A percentile compares a stretch with the other conserved stretches of the same genome.
phyloP scores from a whole-genome alignment of 2,113 vertebrate genomes.

The Chaenocephalus aceratus region DNA sequence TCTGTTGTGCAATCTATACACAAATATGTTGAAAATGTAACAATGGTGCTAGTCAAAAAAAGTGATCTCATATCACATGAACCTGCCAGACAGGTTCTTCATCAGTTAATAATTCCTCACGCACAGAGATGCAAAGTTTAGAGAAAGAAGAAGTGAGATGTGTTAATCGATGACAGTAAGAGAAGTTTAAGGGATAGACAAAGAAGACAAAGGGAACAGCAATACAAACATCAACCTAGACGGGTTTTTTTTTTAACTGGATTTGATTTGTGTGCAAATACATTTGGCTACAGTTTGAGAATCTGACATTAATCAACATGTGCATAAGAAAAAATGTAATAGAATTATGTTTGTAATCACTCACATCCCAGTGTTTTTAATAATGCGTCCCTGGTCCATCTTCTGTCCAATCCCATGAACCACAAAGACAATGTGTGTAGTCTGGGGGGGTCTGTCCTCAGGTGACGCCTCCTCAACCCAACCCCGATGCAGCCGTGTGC shows the following conservation, averaged over 20 bases:
- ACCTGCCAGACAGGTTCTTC: constrained; percentile 1
- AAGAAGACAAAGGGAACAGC: constrained; percentile 2
- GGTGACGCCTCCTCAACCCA: constrained; percentile 96
- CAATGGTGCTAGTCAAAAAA: not conserved
- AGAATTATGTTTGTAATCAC: constrained; percentile 42
- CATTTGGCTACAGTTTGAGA: not conserved
- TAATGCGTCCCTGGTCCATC: constrained; percentile 99
- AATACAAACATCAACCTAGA: not conserved
- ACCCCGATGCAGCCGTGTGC: constrained; percentile 95
- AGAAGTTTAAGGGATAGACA: constrained; percentile 14
- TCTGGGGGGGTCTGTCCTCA: constrained; percentile 95
- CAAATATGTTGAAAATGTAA: not conserved
- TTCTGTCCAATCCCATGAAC: constrained; percentile 99
- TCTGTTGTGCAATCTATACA: constrained; percentile 1
- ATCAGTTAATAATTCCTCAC: not conserved
- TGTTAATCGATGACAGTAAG: not conserved
- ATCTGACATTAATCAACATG: no score
- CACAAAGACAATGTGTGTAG: constrained; percentile 96
- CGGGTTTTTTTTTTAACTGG: not conserved
- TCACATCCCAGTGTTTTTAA: constrained; percentile 99
- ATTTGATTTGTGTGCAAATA: not conserved
- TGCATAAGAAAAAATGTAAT: no score
- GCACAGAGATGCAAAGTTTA: not conserved
- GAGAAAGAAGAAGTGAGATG: not conserved
- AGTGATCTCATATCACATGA: not conserved